Evolutionary conservation across 2,888 invertebrate species (phyloP), one percentile per base, ranked within the genome.

Genomic region (Blera fallax): DNA sequence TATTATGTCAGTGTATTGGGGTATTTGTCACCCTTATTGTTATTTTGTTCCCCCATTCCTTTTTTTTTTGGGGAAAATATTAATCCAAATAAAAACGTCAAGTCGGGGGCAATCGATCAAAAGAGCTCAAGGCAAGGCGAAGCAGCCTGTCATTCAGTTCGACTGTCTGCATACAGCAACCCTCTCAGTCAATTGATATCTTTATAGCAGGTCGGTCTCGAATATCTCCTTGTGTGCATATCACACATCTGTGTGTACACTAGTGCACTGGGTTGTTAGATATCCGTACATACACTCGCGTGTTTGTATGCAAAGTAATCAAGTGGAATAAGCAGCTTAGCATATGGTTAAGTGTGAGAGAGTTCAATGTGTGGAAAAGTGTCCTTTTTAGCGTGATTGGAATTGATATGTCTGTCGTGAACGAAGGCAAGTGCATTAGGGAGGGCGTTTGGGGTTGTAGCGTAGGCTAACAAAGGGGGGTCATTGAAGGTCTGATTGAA

Each of bases 291-390:
- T 18, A 32, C 40, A 48, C 62, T 21, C 64, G 56, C 69, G 64
- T 76, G 64, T 58, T 54, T 84, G 83, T 67, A 82, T 84, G 83
- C 78, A 83, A 87, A 83, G 87, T 74, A 83, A 79, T 87, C 83
- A 84, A 87, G 87, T 84, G 87, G 83, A 87, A 87, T 87, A 87
- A 87, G 87, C 77, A 56, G 84, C 87, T 87, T 84, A 87, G 48
- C 65, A 70, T 52, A 62, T 62, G 65, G 60, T 65, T 21, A n/a
- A 48, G 48, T 64, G 77, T 40, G 78, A 45, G 67, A 64, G 64
- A 48, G 87, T 87, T 87, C 87, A 87, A 73, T 79, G 83, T 74
- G 76, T 87, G 79, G 82, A 87, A 87, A 76, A 87, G 87, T 83
- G 74, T 81, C 85, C 81, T 77, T 85, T 77, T 43, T 54, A 60